A percentile compares a stretch with the other conserved stretches of the same genome.
These are phyloP conservation scores for Ladona fulva DNA, from an alignment of 1,140 invertebrate genomes.

Conservation along the genomic window DNA sequence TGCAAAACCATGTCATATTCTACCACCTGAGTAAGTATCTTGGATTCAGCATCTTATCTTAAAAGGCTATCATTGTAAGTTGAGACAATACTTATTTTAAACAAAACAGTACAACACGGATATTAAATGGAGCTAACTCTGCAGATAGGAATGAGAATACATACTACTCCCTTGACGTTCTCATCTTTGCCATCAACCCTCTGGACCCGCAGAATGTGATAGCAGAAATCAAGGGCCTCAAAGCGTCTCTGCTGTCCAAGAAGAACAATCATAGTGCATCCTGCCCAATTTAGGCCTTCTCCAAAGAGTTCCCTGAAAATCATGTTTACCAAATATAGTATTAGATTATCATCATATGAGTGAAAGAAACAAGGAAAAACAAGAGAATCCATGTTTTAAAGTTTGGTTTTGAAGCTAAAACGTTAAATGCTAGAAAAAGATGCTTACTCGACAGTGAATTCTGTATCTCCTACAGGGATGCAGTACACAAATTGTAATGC, in stretches of 20 bases:
- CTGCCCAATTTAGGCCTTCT: constrained; percentile 98
- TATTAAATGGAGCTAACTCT: no score
- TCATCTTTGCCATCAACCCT: constrained; percentile 95
- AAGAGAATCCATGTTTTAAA: no score
- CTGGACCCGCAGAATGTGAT: constrained; percentile 94
- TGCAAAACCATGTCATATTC: no score
- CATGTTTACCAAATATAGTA: background rate
- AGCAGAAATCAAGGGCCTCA: constrained; percentile 97
- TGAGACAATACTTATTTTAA: no score
- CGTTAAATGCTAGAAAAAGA: no score
- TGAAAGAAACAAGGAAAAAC: no score
- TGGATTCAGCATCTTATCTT: no score
- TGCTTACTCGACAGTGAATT: constrained; percentile 93
- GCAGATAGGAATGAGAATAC: constrained; percentile 39
- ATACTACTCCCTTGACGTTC: constrained; percentile 90
- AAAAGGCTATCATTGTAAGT: no score
- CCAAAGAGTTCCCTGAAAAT: constrained; percentile 86
- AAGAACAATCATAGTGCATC: constrained; percentile 95
- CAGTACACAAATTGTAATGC: constrained; percentile 98
- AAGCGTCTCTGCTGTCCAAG: constrained; percentile 93
- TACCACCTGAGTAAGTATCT: no score
- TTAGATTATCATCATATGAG: no score
- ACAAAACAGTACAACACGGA: no score
- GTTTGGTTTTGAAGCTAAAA: no score
- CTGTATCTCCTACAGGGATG: constrained; percentile 92